These are phyloP conservation scores for Nyctibius grandis DNA, from an alignment of 2,797 vertebrate species.

Conservation along the genomic window DNA sequence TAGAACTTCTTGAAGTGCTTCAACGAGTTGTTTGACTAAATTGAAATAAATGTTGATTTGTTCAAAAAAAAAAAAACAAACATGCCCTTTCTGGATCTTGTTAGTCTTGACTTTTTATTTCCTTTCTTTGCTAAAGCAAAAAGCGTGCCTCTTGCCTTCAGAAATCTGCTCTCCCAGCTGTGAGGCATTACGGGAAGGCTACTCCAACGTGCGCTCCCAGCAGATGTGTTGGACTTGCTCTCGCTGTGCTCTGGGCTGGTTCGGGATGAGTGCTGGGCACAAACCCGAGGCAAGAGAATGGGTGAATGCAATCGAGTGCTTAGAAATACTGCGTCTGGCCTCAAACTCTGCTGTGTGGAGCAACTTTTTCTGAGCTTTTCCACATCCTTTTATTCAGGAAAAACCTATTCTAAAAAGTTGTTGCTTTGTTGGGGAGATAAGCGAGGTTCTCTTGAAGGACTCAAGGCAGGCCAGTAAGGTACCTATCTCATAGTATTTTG, in stretches of 20 bases:
- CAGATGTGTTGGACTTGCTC: neutral
- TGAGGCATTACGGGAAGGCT: neutral
- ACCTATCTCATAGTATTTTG: neutral
- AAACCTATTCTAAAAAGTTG: neutral
- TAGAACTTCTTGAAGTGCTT: slow-evolving; percentile 47
- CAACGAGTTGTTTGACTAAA: slow-evolving; percentile 28
- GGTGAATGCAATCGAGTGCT: rapidly evolving
- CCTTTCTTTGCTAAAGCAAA: neutral
- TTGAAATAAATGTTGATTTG: slow-evolving; percentile 59
- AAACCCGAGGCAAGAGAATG: neutral
- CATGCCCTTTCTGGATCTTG: slow-evolving; percentile 44
- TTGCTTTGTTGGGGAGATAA: neutral
- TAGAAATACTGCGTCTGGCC: neutral
- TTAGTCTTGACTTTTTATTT: slow-evolving; percentile 57
- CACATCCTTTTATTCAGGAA: neutral
- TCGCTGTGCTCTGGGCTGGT: neutral
- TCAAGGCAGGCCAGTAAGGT: neutral
- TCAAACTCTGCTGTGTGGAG: neutral
- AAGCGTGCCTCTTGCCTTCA: neutral
- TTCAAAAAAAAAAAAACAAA: slow-evolving; percentile 25
- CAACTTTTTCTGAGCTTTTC: neutral
- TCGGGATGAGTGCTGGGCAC: neutral
- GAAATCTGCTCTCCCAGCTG: neutral
- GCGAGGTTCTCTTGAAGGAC: neutral
- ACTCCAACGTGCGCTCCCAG: rapidly evolving